These are phyloP conservation scores for Glyphotaelius pellucidus DNA, from an alignment of 2,888 invertebrate species.

Conservation along the genomic window DNA sequence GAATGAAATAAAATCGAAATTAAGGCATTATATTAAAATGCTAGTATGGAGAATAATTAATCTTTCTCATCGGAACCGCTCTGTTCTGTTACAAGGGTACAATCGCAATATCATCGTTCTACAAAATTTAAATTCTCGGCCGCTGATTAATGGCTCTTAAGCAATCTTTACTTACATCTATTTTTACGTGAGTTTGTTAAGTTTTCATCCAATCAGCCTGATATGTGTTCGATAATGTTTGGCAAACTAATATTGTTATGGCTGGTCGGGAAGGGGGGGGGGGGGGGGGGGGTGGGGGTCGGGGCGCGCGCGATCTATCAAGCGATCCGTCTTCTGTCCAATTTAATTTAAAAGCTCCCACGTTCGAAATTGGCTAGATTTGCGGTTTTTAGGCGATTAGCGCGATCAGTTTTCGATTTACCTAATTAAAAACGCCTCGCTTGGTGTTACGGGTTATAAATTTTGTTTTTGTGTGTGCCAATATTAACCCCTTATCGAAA, in stretches of 20 bases:
- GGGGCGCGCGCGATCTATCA: background rate
- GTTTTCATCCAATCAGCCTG: slow-evolving; percentile 25
- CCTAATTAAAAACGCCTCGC: slow-evolving; percentile 8
- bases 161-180: background rate
- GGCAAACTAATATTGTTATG: slow-evolving; percentile 24
- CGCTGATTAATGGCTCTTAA: too few species aligned
- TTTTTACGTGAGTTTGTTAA: background rate
- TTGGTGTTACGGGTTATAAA: background rate
- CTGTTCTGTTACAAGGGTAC: too few species aligned
- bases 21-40: too few species aligned
- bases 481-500: background rate
- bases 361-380: background rate
- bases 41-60: too few species aligned
- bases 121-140: too few species aligned
- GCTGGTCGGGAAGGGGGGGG: background rate
- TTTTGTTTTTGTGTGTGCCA: background rate
- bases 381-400: slow-evolving; percentile 5
- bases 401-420: background rate
- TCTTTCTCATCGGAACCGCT: too few species aligned
- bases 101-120: too few species aligned
- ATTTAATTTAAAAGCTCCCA: slow-evolving; percentile 18
- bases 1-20: too few species aligned
- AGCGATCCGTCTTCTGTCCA: slow-evolving; percentile 21
- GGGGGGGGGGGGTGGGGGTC: background rate
- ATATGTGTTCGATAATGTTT: slow-evolving; percentile 3